Base-by-base conservation (phyloP, 2,888 invertebrate genomes). In the Morpho achilles region DNA sequence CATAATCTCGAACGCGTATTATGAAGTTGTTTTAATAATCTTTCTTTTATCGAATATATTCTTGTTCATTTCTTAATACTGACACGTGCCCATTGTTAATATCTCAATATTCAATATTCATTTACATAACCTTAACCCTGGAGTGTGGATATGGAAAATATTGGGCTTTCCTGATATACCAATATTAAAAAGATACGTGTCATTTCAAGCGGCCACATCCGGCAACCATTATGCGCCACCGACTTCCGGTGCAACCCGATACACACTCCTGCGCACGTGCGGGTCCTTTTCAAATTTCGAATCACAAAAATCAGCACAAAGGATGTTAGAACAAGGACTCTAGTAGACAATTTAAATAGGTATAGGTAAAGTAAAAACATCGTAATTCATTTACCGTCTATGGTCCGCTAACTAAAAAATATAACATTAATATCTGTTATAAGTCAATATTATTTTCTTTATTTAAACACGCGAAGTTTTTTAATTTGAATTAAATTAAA, bases 191-290 rank as follows among this genome's bases (percentile, higher is more conserved):
- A 84, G 88, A 90, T 90, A 90, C 84, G 90, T 89, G 88, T 87
- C 84, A 80, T 77, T 84, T 84, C 77, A 77, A 90, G 89, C 83
- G 81, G 87, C 89, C 89, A 89, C 89, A 86, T 90, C 90, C 90
- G 87, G 87, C 76, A 70, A 72, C 82, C 82, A 89, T 90, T 90
- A 87, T 90, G 79, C 81, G 80, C 81, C 82, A 77, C 82, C 75
- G 77, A 76, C 84, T 90, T 90, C 90, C 90, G 90, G 87, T 77
- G 87, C 84, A 90, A 90, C 89, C 82, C 88, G 89, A 90, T 88
- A 87, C 83, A 78, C 82, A 87, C 90, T 89, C 89, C 82, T 82
- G 90, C 90, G 89, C 90, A 90, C 90, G 90, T 89, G 90, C 90
- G 89, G 82, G 75, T 80, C 82, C 87, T 87, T 88, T 86, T 85